phyloP scores from a whole-genome alignment of 1,140 invertebrate species.

The Drosophila triauraria region DNA sequence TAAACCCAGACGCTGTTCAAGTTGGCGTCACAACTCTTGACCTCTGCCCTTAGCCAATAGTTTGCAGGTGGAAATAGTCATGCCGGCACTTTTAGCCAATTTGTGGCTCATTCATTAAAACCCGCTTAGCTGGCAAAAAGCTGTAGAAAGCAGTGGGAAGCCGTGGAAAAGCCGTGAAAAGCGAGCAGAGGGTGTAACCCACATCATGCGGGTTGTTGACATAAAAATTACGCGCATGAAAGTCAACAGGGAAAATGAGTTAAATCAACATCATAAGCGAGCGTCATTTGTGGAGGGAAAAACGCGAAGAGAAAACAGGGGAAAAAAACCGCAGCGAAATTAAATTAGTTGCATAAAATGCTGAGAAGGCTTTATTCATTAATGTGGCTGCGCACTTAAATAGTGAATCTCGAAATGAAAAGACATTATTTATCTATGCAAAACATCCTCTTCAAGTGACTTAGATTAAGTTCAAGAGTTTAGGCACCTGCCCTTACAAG shows the following conservation, averaged over 20 bases:
- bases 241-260: slow-evolving; percentile 80
- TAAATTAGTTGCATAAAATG: slow-evolving; percentile 60
- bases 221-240: slow-evolving; percentile 81
- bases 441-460: slow-evolving; percentile 5
- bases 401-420: slow-evolving; percentile 3
- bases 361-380: slow-evolving; percentile 31
- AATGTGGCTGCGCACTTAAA: slow-evolving; percentile 7
- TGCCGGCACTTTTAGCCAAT: slow-evolving; percentile 52
- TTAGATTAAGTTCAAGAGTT: slow-evolving; percentile 2
- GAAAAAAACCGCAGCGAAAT: slow-evolving; percentile 32
- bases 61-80: slow-evolving; percentile 15
- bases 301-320: neutral
- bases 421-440: slow-evolving; percentile 14
- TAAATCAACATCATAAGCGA: slow-evolving; percentile 71
- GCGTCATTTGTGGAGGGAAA: slow-evolving; percentile 38
- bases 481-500: neutral
- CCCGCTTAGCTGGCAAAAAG: slow-evolving; percentile 72
- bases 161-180: slow-evolving; percentile 16
- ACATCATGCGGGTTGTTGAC: slow-evolving; percentile 67
- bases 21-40: slow-evolving; percentile 27
- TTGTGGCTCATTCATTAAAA: slow-evolving; percentile 77
- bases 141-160: slow-evolving; percentile 1
- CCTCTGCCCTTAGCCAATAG: slow-evolving; percentile 25
- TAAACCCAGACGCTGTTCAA: neutral
- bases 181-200: slow-evolving; percentile 11